phyloP scores from a whole-genome alignment of 2,113 vertebrate species.

The Cheilinus undulatus region DNA sequence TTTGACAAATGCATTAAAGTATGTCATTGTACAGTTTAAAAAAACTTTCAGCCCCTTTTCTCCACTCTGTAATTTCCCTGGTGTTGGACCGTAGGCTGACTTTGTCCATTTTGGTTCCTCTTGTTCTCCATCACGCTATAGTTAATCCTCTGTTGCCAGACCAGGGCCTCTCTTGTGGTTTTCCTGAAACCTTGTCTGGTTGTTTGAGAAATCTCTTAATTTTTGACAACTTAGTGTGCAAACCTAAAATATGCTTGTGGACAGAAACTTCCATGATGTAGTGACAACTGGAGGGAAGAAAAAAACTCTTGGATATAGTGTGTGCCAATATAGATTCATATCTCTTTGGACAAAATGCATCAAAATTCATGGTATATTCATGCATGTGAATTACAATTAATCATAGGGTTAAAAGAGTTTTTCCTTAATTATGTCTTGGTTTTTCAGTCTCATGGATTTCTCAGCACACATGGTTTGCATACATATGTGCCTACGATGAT shows the following conservation, averaged over 20 bases:
- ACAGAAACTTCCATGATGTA: conserved; percentile 54
- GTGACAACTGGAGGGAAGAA: background rate
- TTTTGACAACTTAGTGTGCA: conserved; percentile 48
- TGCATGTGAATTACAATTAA: background rate
- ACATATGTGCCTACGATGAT: conserved; percentile 6
- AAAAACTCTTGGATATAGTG: background rate
- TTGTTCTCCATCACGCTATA: conserved; percentile 43
- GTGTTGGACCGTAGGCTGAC: conserved; percentile 24
- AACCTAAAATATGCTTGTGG: conserved; percentile 40
- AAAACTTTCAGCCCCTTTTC: conserved; percentile 1
- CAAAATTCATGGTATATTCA: background rate
- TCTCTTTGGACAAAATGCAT: background rate
- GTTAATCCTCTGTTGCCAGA: conserved; percentile 52
- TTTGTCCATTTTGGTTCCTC: conserved; percentile 41
- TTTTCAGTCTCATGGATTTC: background rate
- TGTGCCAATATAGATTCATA: background rate
- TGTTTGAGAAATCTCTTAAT: conserved; percentile 56
- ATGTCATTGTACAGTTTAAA: background rate
- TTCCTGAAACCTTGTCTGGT: conserved; percentile 49
- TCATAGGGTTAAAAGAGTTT: background rate
- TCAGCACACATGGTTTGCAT: background rate
- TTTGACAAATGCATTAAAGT: background rate
- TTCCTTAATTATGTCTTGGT: background rate
- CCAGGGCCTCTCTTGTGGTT: conserved; percentile 58
- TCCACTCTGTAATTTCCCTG: conserved; percentile 27